These are phyloP conservation scores for Drosophila algonquin DNA, from an alignment of 2,888 invertebrate genomes.

Conservation along the genomic window DNA sequence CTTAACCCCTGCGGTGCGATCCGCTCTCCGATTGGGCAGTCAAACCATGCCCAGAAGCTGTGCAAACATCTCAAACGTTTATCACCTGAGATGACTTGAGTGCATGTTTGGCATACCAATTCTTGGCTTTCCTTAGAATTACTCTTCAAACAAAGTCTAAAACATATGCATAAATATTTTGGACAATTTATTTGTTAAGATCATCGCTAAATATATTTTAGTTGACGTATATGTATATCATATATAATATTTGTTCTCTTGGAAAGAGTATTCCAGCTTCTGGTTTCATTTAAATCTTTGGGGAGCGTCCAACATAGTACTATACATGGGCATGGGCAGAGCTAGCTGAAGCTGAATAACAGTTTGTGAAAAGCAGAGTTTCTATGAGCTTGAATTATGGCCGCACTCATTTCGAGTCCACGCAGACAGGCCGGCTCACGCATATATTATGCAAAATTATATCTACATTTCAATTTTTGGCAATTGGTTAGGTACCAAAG, in stretches of 20 bases:
- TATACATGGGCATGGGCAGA: neutral
- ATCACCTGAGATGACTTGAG: slow-evolving; percentile 18
- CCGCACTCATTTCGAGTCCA: slow-evolving; percentile 43
- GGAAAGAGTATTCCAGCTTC: slow-evolving; percentile 25
- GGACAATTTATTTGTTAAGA: neutral
- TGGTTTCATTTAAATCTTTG: neutral
- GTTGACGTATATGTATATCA: too few relatives aligned
- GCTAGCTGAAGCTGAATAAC: slow-evolving; percentile 34
- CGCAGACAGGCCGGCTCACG: slow-evolving; percentile 38
- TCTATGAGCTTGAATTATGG: slow-evolving; percentile 34
- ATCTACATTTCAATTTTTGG: slow-evolving; percentile 40
- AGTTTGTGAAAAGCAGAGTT: slow-evolving; percentile 23
- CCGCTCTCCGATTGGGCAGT: slow-evolving; percentile 12
- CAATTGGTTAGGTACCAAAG: slow-evolving; percentile 31
- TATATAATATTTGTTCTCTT: neutral
- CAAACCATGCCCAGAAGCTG: slow-evolving; percentile 25
- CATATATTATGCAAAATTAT: slow-evolving; percentile 64
- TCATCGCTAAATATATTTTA: neutral
- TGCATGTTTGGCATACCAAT: neutral
- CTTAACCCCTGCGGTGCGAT: neutral
- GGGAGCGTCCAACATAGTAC: neutral
- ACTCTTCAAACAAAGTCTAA: neutral
- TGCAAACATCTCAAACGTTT: slow-evolving; percentile 6
- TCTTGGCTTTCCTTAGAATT: neutral
- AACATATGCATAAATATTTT: neutral